Evolutionary conservation across 2,113 vertebrate species (phyloP).

Genomic region (Macroglossus sobrinus): DNA sequence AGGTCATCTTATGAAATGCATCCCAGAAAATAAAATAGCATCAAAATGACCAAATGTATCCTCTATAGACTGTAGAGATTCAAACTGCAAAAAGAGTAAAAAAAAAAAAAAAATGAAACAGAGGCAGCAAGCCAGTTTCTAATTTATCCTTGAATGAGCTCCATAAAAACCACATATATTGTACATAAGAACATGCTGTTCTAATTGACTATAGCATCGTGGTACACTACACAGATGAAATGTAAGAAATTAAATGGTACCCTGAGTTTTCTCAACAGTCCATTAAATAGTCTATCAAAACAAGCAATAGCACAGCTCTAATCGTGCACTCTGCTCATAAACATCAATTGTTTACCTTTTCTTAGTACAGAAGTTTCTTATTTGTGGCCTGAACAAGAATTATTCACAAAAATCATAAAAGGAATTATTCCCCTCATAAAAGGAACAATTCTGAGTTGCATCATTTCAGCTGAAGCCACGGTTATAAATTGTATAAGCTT

Average conservation of each 20-base stretch:
- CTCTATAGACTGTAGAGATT: not conserved
- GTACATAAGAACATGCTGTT: conserved; percentile 57
- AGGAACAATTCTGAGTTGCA: not conserved
- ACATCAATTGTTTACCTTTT: conserved; percentile 7
- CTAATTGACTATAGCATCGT: conserved; percentile 31
- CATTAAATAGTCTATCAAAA: not conserved
- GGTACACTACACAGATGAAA: not conserved
- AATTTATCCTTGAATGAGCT: conserved; percentile 40
- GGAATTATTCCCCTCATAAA: not conserved
- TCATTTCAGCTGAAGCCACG: not conserved
- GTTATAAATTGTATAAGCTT: not conserved
- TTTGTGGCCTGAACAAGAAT: conserved; percentile 18
- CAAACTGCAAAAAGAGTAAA: conserved; percentile 37
- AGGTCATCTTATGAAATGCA: conserved; percentile 32
- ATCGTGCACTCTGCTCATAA: not conserved
- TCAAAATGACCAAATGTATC: conserved; percentile 8
- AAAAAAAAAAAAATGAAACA: conserved; percentile 36
- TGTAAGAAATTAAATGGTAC: not conserved
- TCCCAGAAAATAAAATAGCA: conserved; percentile 39
- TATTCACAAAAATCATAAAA: not conserved
- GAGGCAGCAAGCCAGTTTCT: conserved; percentile 51
- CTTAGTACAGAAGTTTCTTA: not conserved
- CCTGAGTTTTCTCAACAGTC: conserved; percentile 40
- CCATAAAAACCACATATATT: conserved; percentile 32
- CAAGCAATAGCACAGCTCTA: not conserved